Evolutionary conservation across 2,113 vertebrate genomes (phyloP).

Genomic region (Papio anubis): DNA sequence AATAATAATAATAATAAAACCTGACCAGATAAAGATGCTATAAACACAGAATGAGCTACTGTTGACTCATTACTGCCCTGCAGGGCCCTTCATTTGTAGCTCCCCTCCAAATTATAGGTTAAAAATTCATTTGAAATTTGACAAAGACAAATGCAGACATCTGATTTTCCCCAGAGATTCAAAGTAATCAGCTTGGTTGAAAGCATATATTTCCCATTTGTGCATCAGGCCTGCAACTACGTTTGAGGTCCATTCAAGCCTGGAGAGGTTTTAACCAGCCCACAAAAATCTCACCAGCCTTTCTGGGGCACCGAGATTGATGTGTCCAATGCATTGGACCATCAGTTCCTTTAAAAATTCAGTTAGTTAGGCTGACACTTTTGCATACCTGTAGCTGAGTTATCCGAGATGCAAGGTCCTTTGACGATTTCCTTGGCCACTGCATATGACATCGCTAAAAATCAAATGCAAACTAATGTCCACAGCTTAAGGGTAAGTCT

Average conservation of each 20-base stretch:
- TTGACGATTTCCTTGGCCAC: background rate
- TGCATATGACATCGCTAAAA: background rate
- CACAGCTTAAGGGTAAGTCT: background rate
- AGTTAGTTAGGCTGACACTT: background rate
- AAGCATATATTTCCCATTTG: background rate
- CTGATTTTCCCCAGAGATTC: background rate
- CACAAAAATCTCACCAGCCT: background rate
- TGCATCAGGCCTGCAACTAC: background rate
- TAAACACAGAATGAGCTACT: background rate
- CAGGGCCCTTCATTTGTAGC: background rate
- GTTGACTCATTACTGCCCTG: background rate
- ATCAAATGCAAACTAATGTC: background rate
- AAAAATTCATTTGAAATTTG: conserved; percentile 40
- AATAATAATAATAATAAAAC: too few relatives aligned
- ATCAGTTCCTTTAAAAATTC: background rate
- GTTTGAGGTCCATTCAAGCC: background rate
- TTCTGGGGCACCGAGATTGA: background rate
- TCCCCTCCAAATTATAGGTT: background rate
- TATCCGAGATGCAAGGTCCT: background rate
- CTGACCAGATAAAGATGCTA: background rate
- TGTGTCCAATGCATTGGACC: background rate
- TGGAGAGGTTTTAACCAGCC: background rate
- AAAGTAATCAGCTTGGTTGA: background rate
- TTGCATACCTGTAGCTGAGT: background rate
- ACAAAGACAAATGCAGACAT: conserved; percentile 31